These are phyloP conservation scores for Aegotheles bennettii DNA, from an alignment of 2,113 vertebrate genomes.

Conservation along the genomic window DNA sequence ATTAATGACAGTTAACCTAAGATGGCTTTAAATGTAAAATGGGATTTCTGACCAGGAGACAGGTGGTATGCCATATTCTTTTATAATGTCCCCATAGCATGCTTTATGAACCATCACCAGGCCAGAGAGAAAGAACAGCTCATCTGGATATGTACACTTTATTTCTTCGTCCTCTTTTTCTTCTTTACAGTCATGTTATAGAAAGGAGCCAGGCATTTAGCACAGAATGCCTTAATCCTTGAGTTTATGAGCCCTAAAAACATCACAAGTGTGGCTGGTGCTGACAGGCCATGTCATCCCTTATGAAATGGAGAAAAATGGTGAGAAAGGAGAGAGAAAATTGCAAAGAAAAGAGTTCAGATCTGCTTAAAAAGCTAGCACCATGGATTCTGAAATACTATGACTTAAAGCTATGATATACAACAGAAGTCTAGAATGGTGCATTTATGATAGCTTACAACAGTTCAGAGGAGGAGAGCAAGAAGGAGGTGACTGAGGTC, in stretches of 20 bases:
- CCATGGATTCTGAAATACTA: conserved; percentile 9
- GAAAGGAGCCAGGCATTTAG: not conserved
- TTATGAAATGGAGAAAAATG: conserved; percentile 8
- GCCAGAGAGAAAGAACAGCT: not conserved
- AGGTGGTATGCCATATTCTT: conserved; percentile 39
- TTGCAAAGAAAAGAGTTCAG: conserved; percentile 1
- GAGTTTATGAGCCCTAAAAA: conserved; percentile 35
- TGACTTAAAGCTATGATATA: not conserved
- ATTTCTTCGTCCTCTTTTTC: conserved; percentile 33
- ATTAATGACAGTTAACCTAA: conserved; percentile 33
- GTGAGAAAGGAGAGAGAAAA: not conserved
- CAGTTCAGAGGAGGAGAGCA: not conserved
- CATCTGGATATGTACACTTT: conserved; percentile 3
- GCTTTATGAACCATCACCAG: conserved; percentile 44
- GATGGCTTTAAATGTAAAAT: conserved; percentile 6
- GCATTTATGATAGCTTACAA: conserved; percentile 1
- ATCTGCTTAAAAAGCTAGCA: not conserved
- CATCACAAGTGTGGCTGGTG: not conserved
- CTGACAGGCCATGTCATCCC: not conserved
- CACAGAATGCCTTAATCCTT: conserved; percentile 1
- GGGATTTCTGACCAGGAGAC: conserved; percentile 32
- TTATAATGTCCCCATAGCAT: conserved; percentile 36
- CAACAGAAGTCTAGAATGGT: not conserved
- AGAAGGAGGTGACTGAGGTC: not conserved
- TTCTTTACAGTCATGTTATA: not conserved